Evolutionary conservation across 2,888 invertebrate genomes (phyloP).

Genomic region (Coecobrya sp.): DNA sequence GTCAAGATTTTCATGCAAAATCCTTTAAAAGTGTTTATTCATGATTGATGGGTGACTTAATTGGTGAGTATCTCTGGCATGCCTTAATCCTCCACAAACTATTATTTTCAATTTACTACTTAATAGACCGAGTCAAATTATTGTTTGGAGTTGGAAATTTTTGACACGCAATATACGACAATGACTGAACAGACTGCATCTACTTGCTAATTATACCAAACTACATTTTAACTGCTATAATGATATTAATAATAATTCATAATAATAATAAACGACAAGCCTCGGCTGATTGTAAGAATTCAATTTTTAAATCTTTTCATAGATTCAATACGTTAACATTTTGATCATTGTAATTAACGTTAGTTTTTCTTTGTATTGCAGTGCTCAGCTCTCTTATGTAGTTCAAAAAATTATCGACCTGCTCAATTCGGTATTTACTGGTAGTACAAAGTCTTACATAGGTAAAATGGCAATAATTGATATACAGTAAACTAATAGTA

Average conservation of each 20-base stretch:
- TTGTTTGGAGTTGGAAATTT: constrained; percentile 9
- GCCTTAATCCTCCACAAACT: background rate
- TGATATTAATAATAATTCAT: background rate
- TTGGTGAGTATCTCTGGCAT: background rate
- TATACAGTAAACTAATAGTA: background rate
- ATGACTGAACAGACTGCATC: constrained; percentile 20
- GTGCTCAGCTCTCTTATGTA: constrained; percentile 40
- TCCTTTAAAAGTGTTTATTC: too few relatives aligned
- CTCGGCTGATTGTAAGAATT: constrained; percentile 74
- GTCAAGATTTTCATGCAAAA: background rate
- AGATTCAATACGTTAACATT: background rate
- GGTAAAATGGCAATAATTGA: background rate
- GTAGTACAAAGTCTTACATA: background rate
- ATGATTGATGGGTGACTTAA: too few relatives aligned
- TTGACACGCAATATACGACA: background rate
- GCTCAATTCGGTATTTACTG: background rate
- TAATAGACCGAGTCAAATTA: constrained; percentile 57
- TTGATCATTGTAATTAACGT: background rate
- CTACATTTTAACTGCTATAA: background rate
- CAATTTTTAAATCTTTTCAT: background rate
- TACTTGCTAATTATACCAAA: background rate
- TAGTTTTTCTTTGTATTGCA: constrained; percentile 50
- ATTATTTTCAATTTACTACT: constrained; percentile 3
- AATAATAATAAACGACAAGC: constrained; percentile 68
- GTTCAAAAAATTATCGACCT: background rate